Evolutionary conservation across 53 echinoderm and acorn worm species (phyloP).

Genomic region (Crossaster papposus): DNA sequence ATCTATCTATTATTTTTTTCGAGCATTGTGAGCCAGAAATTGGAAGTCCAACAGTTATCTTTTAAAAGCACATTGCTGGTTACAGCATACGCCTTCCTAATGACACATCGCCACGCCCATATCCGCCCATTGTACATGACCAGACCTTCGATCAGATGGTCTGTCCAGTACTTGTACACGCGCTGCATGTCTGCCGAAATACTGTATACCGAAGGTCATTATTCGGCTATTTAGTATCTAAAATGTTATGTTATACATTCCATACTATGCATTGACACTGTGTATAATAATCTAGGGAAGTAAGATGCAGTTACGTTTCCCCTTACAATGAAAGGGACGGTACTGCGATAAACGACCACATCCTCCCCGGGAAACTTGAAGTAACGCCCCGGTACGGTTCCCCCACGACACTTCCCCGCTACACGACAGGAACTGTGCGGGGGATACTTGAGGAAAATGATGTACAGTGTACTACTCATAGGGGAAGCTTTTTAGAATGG

Average conservation of each 20-base stretch:
- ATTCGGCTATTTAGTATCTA: background rate
- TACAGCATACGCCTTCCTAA: background rate
- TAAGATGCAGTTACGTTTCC: background rate
- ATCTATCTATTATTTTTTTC: too few species aligned
- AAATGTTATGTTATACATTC: background rate
- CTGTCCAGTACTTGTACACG: background rate
- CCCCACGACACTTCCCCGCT: background rate
- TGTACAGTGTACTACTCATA: background rate
- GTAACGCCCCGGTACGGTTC: conserved; percentile 4
- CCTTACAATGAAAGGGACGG: background rate
- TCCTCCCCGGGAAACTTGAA: conserved; percentile 2
- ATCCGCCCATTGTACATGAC: background rate
- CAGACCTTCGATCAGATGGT: background rate
- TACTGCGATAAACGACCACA: conserved; percentile 16
- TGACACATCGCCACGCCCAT: background rate
- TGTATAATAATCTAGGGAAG: background rate
- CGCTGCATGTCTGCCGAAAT: background rate
- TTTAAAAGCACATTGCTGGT: too few species aligned
- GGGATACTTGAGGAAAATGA: background rate
- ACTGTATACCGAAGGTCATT: background rate
- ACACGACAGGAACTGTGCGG: background rate
- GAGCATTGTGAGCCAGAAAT: too few species aligned
- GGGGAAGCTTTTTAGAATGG: background rate
- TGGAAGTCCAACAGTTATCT: too few species aligned
- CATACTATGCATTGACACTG: background rate